These are phyloP conservation scores for Galemys pyrenaicus DNA, from an alignment of 2,113 vertebrate species.

Conservation along the genomic window DNA sequence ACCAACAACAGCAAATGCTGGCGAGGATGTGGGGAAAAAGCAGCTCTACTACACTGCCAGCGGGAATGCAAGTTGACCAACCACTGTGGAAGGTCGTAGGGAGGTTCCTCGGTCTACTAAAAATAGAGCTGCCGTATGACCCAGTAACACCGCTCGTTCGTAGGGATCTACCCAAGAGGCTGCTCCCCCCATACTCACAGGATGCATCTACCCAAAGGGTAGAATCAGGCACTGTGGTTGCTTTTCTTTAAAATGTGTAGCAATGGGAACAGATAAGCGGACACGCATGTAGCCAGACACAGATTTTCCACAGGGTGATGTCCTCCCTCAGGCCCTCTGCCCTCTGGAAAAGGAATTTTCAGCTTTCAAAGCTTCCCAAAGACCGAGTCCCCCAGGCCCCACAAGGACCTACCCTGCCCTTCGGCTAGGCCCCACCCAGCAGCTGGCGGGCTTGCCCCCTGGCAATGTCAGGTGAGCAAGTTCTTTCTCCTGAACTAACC, in stretches of 20 bases:
- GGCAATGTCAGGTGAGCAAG: neutral
- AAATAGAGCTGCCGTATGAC: no score
- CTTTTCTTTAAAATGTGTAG: constrained; percentile 30
- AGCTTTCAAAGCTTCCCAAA: neutral
- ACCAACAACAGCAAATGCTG: no score
- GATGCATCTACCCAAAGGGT: neutral
- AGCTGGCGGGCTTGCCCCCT: neutral
- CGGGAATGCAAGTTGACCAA: no score
- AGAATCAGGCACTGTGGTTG: neutral
- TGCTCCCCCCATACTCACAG: no score
- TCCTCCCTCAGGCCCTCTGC: neutral
- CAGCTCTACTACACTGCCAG: no score
- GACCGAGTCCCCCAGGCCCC: no score
- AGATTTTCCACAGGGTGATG: neutral
- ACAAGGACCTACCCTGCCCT: neutral
- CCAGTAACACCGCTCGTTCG: no score
- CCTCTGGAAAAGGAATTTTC: neutral
- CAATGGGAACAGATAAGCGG: neutral
- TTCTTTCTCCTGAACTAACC: neutral
- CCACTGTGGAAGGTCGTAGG: no score
- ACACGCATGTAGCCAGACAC: neutral
- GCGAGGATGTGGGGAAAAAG: no score
- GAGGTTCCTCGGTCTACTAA: no score
- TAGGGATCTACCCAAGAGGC: no score
- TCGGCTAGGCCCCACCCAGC: neutral